Percentiles rank a stretch among this genome's conserved stretches.
Evolutionary conservation across 2,113 vertebrate genomes (phyloP).

Genomic region (Tretioscincus oriximinensis): DNA sequence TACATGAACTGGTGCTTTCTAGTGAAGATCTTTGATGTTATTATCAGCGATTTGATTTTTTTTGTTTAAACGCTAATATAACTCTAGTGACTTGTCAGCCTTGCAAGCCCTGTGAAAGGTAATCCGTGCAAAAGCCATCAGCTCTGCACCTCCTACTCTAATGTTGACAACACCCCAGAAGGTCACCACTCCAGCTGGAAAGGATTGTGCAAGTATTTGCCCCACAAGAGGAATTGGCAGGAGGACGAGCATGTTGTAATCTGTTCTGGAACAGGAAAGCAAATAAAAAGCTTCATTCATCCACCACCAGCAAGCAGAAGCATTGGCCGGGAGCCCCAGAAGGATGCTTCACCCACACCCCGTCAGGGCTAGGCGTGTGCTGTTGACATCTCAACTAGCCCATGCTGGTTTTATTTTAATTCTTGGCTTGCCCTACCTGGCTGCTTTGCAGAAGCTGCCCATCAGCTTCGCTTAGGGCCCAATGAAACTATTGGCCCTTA

Average conservation of each 20-base stretch:
- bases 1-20: neutral
- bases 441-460: neutral
- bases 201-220: conserved; percentile 1
- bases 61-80: no score
- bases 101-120: neutral
- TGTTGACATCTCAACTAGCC: neutral
- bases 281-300: conserved; percentile 46
- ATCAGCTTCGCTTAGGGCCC: neutral
- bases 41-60: neutral
- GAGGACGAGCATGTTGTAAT: conserved; percentile 11
- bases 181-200: conserved; percentile 15
- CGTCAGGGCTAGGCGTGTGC: no score
- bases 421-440: neutral
- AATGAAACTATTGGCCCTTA: neutral
- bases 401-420: neutral
- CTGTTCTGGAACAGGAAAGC: conserved; percentile 25
- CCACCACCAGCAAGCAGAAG: neutral
- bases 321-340: neutral
- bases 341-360: neutral
- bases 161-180: neutral
- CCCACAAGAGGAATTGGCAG: neutral
- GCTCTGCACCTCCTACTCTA: neutral
- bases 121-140: neutral
- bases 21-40: neutral
- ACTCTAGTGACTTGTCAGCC: neutral